Conservation (phyloP, 2,797 vertebrate species). For the Neostethus bicornis region DNA sequence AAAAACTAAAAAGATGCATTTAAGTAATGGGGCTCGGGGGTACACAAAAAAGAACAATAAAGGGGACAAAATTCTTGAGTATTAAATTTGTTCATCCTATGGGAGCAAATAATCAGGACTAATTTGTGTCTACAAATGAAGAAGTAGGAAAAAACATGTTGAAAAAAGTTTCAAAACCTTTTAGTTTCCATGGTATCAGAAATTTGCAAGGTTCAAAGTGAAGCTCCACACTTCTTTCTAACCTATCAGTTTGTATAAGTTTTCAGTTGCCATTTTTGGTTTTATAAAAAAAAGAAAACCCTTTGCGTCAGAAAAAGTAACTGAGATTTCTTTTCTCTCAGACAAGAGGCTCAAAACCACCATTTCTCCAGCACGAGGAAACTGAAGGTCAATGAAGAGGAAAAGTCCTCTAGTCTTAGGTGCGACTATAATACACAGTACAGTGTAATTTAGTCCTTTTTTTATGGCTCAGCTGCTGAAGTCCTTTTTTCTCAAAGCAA, state of each 20-base stretch:
- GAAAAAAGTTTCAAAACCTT: no score
- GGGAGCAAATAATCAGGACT: no score
- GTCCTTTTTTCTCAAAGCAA: constrained; percentile 3
- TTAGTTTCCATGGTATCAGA: no score
- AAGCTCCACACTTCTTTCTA: constrained; percentile 30
- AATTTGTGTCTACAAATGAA: no score
- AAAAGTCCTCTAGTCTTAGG: constrained; percentile 1
- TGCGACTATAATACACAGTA: constrained; percentile 7
- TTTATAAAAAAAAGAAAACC: constrained; percentile 13
- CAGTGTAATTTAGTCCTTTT: constrained; percentile 14
- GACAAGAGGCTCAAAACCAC: neutral
- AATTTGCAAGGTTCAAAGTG: constrained; percentile 21
- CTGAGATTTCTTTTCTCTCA: constrained; percentile 21
- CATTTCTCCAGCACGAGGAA: constrained; percentile 2
- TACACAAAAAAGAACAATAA: no score
- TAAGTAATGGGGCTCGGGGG: no score
- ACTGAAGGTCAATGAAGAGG: constrained; percentile 5
- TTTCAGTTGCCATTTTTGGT: constrained; percentile 24
- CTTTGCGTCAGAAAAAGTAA: neutral
- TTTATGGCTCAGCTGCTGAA: constrained; percentile 1
- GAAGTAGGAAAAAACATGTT: no score
- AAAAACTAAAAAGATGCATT: no score
- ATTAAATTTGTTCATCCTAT: no score
- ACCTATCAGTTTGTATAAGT: constrained; percentile 29
- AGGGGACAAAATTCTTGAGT: no score